Conservation (phyloP, 2,797 vertebrate species). For the Scarus forsteni region DNA sequence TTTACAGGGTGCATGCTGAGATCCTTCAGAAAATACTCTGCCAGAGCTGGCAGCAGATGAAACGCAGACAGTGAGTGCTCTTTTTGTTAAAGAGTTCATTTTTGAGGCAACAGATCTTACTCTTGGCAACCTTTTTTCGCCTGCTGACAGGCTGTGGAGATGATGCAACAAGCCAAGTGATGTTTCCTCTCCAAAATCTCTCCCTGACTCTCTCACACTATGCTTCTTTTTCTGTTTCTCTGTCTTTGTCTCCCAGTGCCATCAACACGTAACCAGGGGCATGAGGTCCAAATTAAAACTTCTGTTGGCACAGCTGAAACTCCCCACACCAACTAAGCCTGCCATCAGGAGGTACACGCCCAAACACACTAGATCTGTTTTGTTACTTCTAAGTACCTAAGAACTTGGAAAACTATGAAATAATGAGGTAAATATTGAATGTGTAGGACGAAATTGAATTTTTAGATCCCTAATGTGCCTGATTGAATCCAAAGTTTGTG, state of each 20-base stretch:
- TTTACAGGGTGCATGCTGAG: slow-evolving; percentile 52
- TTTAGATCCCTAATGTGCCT: slow-evolving; percentile 2
- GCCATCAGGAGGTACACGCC: background rate
- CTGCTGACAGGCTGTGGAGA: slow-evolving; percentile 52
- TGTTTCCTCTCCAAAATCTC: slow-evolving; percentile 48
- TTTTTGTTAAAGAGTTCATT: slow-evolving; percentile 50
- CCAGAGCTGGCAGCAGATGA: slow-evolving; percentile 64
- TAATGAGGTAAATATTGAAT: slow-evolving; percentile 5
- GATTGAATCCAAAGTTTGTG: background rate
- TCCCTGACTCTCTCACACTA: slow-evolving; percentile 17
- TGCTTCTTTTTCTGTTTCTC: slow-evolving; percentile 10
- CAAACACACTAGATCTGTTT: background rate
- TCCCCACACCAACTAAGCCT: slow-evolving; percentile 7
- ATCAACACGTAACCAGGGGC: slow-evolving; percentile 37
- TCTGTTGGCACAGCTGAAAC: slow-evolving; percentile 27
- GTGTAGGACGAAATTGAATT: background rate
- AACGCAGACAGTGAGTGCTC: slow-evolving; percentile 27
- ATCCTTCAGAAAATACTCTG: slow-evolving; percentile 32
- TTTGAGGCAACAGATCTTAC: slow-evolving; percentile 57
- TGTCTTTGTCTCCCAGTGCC: slow-evolving; percentile 23
- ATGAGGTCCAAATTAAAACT: slow-evolving; percentile 47
- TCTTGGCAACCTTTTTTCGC: slow-evolving; percentile 59
- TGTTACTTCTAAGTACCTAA: background rate
- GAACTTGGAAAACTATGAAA: background rate
- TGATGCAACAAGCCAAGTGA: slow-evolving; percentile 67